Percentiles rank a stretch among this genome's conserved stretches.
Conservation (phyloP, 2,113 vertebrate genomes). For the Hoplias malabaricus region DNA sequence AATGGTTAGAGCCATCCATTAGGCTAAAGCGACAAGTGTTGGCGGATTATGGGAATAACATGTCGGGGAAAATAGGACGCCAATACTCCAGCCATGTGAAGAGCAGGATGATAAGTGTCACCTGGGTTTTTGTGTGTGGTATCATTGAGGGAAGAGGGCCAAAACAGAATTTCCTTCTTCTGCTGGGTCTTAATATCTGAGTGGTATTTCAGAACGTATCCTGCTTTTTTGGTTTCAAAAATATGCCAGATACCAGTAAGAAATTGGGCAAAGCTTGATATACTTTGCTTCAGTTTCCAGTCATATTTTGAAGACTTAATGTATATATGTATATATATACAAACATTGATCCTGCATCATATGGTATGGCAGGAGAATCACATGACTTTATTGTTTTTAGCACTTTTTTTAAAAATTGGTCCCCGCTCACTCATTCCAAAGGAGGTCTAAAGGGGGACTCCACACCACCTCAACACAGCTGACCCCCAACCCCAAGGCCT, state of each 20-base stretch:
- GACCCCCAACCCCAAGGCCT: background rate
- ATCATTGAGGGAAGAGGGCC: background rate
- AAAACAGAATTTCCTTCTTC: background rate
- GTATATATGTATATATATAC: too few species aligned
- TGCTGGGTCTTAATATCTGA: background rate
- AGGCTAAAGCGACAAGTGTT: constrained; percentile 80
- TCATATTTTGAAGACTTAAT: too few species aligned
- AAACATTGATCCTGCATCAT: too few species aligned
- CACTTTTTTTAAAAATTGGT: too few species aligned
- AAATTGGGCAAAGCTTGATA: background rate
- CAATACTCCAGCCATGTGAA: constrained; percentile 70
- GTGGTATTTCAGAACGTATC: background rate
- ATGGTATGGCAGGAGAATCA: too few species aligned
- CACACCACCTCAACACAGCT: too few species aligned
- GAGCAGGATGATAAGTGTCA: constrained; percentile 68
- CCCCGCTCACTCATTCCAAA: background rate
- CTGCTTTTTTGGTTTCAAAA: background rate
- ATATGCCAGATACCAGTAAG: background rate
- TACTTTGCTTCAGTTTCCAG: background rate
- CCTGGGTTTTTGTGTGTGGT: background rate
- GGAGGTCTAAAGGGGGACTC: too few species aligned
- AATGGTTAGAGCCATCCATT: constrained; percentile 88
- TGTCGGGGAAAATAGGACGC: constrained; percentile 70
- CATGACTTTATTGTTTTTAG: too few species aligned
- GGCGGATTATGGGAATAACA: constrained; percentile 78